phyloP scores from a whole-genome alignment of 30 jellyfish, hydroid and myxozoan genomes.

The Turritopsis rubra region DNA sequence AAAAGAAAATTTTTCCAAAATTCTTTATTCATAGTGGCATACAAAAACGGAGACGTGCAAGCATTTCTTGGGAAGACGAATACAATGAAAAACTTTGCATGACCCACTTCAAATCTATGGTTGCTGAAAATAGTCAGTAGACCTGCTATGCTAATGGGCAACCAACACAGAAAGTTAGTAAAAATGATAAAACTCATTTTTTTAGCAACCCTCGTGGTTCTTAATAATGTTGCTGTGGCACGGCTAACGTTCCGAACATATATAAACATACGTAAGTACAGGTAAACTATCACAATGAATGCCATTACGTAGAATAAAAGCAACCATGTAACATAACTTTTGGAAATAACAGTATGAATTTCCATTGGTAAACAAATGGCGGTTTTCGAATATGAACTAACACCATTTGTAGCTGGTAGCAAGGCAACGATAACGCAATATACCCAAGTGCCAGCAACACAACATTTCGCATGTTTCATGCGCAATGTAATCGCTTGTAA shows the following conservation, averaged over 20 bases:
- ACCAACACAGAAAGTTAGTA: slow-evolving; percentile 81
- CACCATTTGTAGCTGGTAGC: slow-evolving; percentile 57
- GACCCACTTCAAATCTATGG: slow-evolving; percentile 47
- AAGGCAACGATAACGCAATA: slow-evolving; percentile 66
- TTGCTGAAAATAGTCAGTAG: slow-evolving; percentile 52
- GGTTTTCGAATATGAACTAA: slow-evolving; percentile 79
- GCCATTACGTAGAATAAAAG: slow-evolving; percentile 43
- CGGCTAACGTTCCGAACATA: slow-evolving; percentile 51
- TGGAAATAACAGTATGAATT: slow-evolving; percentile 34
- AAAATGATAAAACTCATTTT: slow-evolving; percentile 72
- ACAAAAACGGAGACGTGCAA: slow-evolving; percentile 85
- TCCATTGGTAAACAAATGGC: slow-evolving; percentile 89
- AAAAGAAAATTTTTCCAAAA: neutral
- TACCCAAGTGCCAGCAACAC: slow-evolving; percentile 60
- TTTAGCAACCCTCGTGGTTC: slow-evolving; percentile 76
- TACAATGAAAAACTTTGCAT: slow-evolving; percentile 78
- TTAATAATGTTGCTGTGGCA: slow-evolving; percentile 38
- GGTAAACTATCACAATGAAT: slow-evolving; percentile 43
- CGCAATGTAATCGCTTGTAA: slow-evolving; percentile 59
- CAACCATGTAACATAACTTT: slow-evolving; percentile 78
- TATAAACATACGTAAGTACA: slow-evolving; percentile 63
- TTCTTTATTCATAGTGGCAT: slow-evolving; percentile 83
- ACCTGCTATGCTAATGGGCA: slow-evolving; percentile 83
- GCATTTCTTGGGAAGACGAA: slow-evolving; percentile 88
- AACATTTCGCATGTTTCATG: slow-evolving; percentile 68